Evolutionary conservation across 2,113 vertebrate genomes (phyloP).

Genomic region (Heterocephalus glaber): DNA sequence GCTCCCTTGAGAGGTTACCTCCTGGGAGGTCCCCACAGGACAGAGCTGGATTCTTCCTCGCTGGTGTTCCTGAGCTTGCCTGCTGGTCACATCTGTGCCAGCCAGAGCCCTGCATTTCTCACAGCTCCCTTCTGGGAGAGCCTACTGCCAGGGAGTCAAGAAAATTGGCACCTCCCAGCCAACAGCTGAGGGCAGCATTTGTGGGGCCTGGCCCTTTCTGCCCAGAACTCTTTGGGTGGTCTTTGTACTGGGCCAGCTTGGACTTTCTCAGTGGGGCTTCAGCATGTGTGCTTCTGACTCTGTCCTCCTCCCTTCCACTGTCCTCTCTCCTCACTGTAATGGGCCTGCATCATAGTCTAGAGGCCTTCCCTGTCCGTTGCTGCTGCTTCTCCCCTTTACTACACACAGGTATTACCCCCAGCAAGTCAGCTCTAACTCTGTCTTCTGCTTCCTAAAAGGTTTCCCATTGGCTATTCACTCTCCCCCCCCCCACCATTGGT

Average conservation of each 20-base stretch:
- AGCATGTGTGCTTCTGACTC: background rate
- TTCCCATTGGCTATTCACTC: background rate
- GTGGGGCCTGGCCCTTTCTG: background rate
- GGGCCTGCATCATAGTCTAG: background rate
- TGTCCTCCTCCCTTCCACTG: background rate
- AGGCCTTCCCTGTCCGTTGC: background rate
- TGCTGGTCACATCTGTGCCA: background rate
- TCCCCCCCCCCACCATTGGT: background rate
- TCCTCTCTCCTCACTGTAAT: background rate
- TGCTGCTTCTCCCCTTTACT: background rate
- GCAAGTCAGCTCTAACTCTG: background rate
- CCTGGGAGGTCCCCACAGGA: background rate
- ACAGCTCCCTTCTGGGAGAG: background rate
- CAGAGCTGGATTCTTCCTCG: background rate
- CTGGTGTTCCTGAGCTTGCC: background rate
- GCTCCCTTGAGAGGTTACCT: background rate
- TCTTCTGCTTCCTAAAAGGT: background rate
- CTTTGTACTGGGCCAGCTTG: background rate
- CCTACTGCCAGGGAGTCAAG: background rate
- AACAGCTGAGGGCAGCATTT: background rate
- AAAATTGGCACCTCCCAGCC: background rate
- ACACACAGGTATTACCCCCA: background rate
- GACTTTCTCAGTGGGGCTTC: background rate
- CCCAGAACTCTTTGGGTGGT: background rate
- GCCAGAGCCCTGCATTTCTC: accelerated